Base-by-base conservation (phyloP, 2,113 vertebrate genomes). In the Okapia johnstoni region DNA sequence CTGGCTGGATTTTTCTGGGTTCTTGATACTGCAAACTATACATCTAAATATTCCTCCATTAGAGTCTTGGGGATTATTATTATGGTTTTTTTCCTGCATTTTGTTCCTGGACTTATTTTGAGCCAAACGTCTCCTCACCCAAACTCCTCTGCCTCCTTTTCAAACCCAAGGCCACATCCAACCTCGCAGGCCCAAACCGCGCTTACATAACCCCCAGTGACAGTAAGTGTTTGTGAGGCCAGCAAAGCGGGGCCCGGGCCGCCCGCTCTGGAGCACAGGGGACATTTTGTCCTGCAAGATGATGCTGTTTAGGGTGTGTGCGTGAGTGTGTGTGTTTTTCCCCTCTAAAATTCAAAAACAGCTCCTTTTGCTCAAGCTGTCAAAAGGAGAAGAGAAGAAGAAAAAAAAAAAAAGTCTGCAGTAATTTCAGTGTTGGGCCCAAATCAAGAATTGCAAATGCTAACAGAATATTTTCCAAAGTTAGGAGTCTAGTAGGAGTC, bases 241-340 rank as follows among this genome's bases (percentile, higher is more conserved):
- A 90, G 92, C 14, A 6, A 46, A 66, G 33, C 0, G 3, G 87
- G 88, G 80, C 81, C 4, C 21, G 28, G 85, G 76, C 96, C 1
- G 48, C 83, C 95, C 0, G 16, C 86, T 55, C 92, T 3, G 3
- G 88, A 89, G 92, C 90, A 94, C 97, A 98, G 97, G 97, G 97
- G 96, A 97, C 97, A 87, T 95, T 97, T 30, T 98, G 98, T 98
- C 97, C 97, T 97, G 85, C 95, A 48, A 60, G 94, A n/a, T 21
- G 93, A 54, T 60, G 93, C 94, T 83, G 93, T 89, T 79, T 86
- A 94, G 70, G 93, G 63, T 33, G 88, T 89, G 93, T 97, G 96
- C 33, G 54, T 94, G 85, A 2, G n/a, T 2, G 30, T n/a, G 93
- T 84, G 93, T 97, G 55, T 90, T 83, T 96, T 93, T 95, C 95